Evolutionary conservation across 2,797 vertebrate species (phyloP).

Genomic region (Hylomyscus alleni): DNA sequence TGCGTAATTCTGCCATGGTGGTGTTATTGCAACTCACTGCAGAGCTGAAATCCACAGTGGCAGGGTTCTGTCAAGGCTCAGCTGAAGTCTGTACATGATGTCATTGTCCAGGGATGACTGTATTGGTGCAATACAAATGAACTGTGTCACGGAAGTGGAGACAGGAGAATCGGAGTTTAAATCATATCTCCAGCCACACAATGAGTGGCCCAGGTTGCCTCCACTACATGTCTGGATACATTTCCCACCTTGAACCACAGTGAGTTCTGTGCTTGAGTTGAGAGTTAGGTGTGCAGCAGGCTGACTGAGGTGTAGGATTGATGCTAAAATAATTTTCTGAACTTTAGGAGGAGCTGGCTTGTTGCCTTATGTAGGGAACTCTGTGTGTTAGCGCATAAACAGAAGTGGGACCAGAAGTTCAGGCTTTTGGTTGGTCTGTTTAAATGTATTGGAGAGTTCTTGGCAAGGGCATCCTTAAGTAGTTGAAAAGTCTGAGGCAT

Average conservation of each 20-base stretch:
- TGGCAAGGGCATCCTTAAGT: not conserved
- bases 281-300: not conserved
- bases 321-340: not conserved
- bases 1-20: not conserved
- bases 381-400: not conserved
- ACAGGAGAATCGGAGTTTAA: not conserved
- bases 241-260: not conserved
- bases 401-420: not conserved
- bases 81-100: not conserved
- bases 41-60: not conserved
- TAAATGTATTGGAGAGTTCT: not conserved
- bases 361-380: not conserved
- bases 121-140: too few relatives aligned
- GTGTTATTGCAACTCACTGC: not conserved
- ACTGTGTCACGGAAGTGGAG: too few relatives aligned
- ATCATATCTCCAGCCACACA: not conserved
- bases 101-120: not conserved
- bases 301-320: not conserved
- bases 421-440: not conserved
- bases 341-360: not conserved
- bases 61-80: not conserved
- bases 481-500: not conserved
- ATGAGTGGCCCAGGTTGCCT: not conserved
- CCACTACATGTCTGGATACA: not conserved
- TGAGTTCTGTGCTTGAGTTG: not conserved